phyloP scores from a whole-genome alignment of 2,888 invertebrate species.

The Oxycera nigricornis region DNA sequence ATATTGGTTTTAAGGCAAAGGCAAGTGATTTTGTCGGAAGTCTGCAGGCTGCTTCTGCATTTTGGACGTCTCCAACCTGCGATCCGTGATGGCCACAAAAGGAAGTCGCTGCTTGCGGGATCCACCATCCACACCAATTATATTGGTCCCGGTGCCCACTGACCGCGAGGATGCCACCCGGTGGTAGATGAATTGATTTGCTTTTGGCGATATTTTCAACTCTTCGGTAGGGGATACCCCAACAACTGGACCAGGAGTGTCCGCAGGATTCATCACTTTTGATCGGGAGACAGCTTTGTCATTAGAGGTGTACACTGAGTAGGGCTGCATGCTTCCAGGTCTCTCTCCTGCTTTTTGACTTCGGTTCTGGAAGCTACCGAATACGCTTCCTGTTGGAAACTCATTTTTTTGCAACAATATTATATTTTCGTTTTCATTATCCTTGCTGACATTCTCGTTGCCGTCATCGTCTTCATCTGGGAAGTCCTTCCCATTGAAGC shows the following conservation, averaged over 20 bases:
- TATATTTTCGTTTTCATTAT: slow-evolving; percentile 44
- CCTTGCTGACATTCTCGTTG: slow-evolving; percentile 41
- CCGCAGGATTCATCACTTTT: not conserved
- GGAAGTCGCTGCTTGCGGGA: slow-evolving; percentile 58
- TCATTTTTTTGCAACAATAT: slow-evolving; percentile 52
- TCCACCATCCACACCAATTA: slow-evolving; percentile 44
- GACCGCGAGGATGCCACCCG: slow-evolving; percentile 57
- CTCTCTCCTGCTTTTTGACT: slow-evolving; percentile 1
- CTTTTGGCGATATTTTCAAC: slow-evolving; percentile 47
- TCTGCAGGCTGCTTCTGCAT: slow-evolving; percentile 54
- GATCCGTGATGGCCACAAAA: slow-evolving; percentile 61
- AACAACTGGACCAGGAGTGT: not conserved
- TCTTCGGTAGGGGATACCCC: slow-evolving; percentile 19
- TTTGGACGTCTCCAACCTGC: slow-evolving; percentile 57
- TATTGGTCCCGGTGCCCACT: slow-evolving; percentile 53
- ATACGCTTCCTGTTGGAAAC: slow-evolving; percentile 55
- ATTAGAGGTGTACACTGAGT: not conserved
- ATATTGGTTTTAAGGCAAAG: slow-evolving; percentile 57
- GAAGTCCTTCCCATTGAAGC: slow-evolving; percentile 12
- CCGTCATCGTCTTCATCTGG: slow-evolving; percentile 44
- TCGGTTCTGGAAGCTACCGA: slow-evolving; percentile 46
- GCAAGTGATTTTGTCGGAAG: slow-evolving; percentile 61
- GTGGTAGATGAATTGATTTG: slow-evolving; percentile 59
- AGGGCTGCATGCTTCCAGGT: not conserved
- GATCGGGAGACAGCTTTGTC: no score